These are phyloP conservation scores for Erannis defoliaria DNA, from an alignment of 2,888 invertebrate genomes.

Conservation along the genomic window DNA sequence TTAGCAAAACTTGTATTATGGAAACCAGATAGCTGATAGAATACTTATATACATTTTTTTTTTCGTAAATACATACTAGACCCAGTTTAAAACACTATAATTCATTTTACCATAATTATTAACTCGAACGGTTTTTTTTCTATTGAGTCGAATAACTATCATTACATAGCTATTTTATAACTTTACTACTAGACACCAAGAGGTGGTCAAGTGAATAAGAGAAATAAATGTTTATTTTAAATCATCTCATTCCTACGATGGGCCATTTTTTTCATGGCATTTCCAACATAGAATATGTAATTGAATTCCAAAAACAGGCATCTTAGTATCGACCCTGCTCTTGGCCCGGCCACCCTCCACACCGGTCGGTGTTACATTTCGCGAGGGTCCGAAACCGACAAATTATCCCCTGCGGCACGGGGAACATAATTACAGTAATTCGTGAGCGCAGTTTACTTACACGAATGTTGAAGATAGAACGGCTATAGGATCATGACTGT, in stretches of 20 bases:
- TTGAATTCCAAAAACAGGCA: constrained; percentile 53
- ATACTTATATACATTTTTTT: no score
- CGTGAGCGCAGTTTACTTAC: constrained; percentile 69
- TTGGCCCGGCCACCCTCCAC: constrained; percentile 11
- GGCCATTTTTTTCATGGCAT: neutral
- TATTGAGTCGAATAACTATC: no score
- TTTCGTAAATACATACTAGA: no score
- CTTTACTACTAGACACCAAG: no score
- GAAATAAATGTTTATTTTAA: no score
- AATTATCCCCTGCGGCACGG: constrained; percentile 71
- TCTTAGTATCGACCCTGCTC: constrained; percentile 41
- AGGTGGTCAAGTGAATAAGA: no score
- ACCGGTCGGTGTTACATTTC: constrained; percentile 65
- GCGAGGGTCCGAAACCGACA: constrained; percentile 65
- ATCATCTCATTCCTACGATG: neutral
- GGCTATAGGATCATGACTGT: constrained; percentile 26
- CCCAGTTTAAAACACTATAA: no score
- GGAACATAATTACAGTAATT: constrained; percentile 78
- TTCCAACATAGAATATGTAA: constrained; percentile 1
- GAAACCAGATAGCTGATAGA: no score
- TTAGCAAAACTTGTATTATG: no score
- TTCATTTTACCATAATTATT: no score
- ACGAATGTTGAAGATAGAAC: constrained; percentile 45
- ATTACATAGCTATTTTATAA: no score
- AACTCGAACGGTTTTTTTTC: no score